Evolutionary conservation across 2,113 vertebrate species (phyloP), one percentile per base, ranked within the genome.

Genomic region (Microcebus griseorufus): DNA sequence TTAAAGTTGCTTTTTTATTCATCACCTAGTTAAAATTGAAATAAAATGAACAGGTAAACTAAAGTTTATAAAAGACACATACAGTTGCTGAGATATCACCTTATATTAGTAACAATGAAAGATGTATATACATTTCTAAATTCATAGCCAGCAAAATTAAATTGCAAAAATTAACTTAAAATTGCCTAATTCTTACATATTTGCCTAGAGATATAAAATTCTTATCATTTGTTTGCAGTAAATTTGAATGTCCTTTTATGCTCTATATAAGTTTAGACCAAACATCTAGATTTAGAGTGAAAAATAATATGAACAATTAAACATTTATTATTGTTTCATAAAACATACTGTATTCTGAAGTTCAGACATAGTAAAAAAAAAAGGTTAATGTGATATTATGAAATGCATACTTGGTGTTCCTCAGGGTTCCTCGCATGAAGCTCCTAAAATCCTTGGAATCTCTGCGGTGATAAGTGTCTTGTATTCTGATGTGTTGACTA

Each of bases 71-170:
- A 80, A 58, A 84, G 23, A 85, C 39, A 87, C 23, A 25, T 55
- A 76, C 11, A 80, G 17, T 76, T 94, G 10, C 73, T 88, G 14
- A 79, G 10, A 6, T 76, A 65, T 86, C 39, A 65, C 23, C 22
- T 93, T 45, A 39, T 69, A 60, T 90, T 51, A 85, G 18, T 23
- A 72, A 48, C 34, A 73, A 1, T n/a, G 2, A 76, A 72, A 5
- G 14, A 86, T 22, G 48, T 53, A 51, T 12, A n/a, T n/a, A 73
- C 25, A 84, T 70, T 80, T 88, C 34, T 82, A 89, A 93, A 70
- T 86, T 93, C 45, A 94, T 2, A 92, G 3, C 27, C 65, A 90
- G 78, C 25, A 93, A 85, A 93, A 34, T 55, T 90, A 69, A 95
- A 86, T 65, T 92, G 29, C 0, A 42, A 90, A 93, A 84, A 82